Evolutionary conservation across 1,140 invertebrate genomes (phyloP).

Genomic region (Amyelois transitella): DNA sequence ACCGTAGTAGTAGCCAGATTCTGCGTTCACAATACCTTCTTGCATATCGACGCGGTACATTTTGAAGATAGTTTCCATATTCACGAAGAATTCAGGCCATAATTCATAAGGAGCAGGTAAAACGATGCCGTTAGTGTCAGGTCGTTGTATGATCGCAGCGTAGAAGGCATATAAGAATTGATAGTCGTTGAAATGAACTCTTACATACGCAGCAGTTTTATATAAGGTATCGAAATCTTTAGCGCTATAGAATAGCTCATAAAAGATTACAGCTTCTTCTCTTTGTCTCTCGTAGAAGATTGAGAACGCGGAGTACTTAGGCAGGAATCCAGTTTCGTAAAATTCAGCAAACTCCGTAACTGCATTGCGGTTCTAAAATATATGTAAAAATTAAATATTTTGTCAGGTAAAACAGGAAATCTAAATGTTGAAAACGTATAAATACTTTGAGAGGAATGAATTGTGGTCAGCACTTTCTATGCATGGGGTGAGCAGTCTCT

Average conservation of each 20-base stretch:
- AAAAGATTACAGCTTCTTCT: constrained; percentile 73
- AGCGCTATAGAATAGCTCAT: constrained; percentile 75
- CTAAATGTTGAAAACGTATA: no score
- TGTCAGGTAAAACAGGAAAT: no score
- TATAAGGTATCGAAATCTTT: constrained; percentile 78
- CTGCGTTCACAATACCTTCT: constrained; percentile 33
- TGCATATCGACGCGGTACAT: constrained; percentile 77
- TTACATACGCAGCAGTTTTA: constrained; percentile 77
- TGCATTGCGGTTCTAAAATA: constrained; percentile 62
- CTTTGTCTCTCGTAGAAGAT: constrained; percentile 72
- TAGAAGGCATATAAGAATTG: constrained; percentile 77
- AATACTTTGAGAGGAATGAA: no score
- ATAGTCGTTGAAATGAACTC: constrained; percentile 76
- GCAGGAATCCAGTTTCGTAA: constrained; percentile 68
- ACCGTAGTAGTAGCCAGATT: constrained; percentile 57
- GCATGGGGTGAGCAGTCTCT: no score
- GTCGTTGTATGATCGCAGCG: constrained; percentile 75
- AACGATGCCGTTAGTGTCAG: constrained; percentile 75
- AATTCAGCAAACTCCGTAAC: constrained; percentile 73
- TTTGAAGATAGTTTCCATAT: constrained; percentile 74
- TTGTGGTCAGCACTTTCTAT: no score
- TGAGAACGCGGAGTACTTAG: constrained; percentile 73
- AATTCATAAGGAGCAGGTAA: constrained; percentile 79
- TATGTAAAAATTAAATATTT: constrained; percentile 10
- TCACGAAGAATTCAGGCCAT: constrained; percentile 77